Base-by-base conservation (phyloP, 1,140 invertebrate species). In the Calliopsis andreniformis region DNA sequence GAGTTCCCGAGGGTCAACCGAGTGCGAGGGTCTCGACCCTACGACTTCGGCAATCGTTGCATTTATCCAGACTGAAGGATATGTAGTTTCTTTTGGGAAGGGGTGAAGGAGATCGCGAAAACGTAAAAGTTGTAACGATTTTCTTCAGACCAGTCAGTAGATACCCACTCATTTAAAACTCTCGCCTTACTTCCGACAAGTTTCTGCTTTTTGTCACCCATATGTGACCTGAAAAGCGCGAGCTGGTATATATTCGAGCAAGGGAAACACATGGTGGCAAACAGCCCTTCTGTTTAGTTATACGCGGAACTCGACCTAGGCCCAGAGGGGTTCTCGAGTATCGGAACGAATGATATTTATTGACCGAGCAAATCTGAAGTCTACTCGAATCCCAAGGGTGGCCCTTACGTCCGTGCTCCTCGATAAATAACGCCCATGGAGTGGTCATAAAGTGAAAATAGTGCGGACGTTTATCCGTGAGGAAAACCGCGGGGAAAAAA, bases 321-420 rank as follows among this genome's bases (percentile, higher is more conserved):
- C 76, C 83, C 1, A 62, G 69, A 68, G 73, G 72, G 85, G 68
- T 80, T 71, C 80, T 90, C 86, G 87, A 91, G 89, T 91, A 91
- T 90, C 88, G 89, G 89, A 91, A 91, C 89, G 89, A 91, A 91
- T 91, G 84, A 90, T 90, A 91, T 91, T 91, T 91, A 91, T 91
- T 80, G 90, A 87, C 82, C 89, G 86, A 86, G 86, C 76, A 89
- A 91, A 91, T 91, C 87, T 76, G 83, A 86, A 88, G 87, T 88
- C 87, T 87, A 87, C 85, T 85, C 82, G 86, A 91, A 90, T 90
- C 88, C 89, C 88, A 85, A 90, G 89, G 89, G 89, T 91, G 89
- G 88, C 89, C 88, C 86, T 85, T 78, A 78, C 77, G 83, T 83
- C 72, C 62, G 23, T 78, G 67, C 77, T 66, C 72, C 73, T 72